phyloP scores from a whole-genome alignment of 2,113 vertebrate species.

The Lagopus muta region DNA sequence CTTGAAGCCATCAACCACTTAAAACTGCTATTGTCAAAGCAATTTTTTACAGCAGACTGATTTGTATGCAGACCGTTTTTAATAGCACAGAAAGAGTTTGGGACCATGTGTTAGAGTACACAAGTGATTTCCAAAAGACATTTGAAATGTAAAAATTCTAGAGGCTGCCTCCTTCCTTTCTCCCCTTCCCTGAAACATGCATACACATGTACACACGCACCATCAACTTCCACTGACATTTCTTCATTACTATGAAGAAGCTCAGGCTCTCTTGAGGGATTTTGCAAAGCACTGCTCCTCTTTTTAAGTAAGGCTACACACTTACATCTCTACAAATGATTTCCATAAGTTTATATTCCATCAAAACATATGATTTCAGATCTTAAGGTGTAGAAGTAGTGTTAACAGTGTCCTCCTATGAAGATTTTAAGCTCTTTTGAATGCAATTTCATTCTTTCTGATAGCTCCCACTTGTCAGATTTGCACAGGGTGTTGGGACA shows the following conservation, averaged over 20 bases:
- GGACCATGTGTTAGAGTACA: constrained; percentile 50
- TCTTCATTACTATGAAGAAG: constrained; percentile 77
- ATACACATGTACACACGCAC: constrained; percentile 65
- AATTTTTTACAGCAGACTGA: constrained; percentile 77
- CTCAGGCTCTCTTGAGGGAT: constrained; percentile 57
- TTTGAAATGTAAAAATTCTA: constrained; percentile 76
- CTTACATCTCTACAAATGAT: constrained; percentile 56
- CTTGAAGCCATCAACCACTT: constrained; percentile 70
- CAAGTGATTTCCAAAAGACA: constrained; percentile 76
- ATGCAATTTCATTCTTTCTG: constrained; percentile 28
- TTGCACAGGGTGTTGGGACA: constrained; percentile 36
- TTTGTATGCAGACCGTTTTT: constrained; percentile 71
- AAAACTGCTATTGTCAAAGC: constrained; percentile 75
- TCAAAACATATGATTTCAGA: constrained; percentile 68
- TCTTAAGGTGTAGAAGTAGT: constrained; percentile 52
- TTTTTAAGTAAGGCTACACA: constrained; percentile 65
- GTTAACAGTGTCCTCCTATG: constrained; percentile 64
- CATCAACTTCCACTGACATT: constrained; percentile 76
- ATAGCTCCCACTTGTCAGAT: constrained; percentile 27
- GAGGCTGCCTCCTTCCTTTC: constrained; percentile 46
- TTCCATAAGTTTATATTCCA: constrained; percentile 69
- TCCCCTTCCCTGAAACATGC: constrained; percentile 45
- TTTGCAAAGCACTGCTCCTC: constrained; percentile 67
- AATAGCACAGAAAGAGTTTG: constrained; percentile 68
- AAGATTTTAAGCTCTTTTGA: constrained; percentile 54